Conservation (phyloP, 2,113 vertebrate species). For the Uropsilus gracilis region DNA sequence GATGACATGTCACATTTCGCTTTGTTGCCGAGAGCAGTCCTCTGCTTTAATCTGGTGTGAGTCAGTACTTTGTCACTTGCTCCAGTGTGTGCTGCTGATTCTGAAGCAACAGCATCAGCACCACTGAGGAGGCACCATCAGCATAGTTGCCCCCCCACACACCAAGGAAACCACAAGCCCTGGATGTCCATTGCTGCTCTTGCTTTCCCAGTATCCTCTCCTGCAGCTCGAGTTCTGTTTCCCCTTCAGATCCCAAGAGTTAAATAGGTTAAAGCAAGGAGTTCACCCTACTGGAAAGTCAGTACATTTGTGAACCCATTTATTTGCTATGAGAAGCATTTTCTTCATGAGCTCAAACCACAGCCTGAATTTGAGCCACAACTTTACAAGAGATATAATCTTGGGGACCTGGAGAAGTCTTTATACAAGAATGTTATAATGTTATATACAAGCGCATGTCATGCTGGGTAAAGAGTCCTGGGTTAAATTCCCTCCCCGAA, state of each 20-base stretch:
- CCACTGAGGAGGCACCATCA: not conserved
- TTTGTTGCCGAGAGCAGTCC: not conserved
- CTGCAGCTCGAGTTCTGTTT: not conserved
- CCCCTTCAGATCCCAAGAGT: not conserved
- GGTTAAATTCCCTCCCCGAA: not conserved
- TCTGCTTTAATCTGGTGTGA: not conserved
- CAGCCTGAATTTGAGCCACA: not conserved
- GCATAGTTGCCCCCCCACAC: not conserved
- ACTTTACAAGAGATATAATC: no score
- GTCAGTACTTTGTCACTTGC: not conserved
- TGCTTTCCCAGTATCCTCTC: not conserved
- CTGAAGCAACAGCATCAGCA: not conserved
- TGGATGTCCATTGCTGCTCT: no score
- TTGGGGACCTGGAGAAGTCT: not conserved
- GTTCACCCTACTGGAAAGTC: not conserved
- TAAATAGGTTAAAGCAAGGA: not conserved
- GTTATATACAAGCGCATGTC: not conserved
- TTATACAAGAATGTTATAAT: not conserved
- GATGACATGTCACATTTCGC: not conserved
- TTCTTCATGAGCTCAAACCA: not conserved
- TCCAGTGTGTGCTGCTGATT: not conserved
- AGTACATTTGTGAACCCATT: not conserved
- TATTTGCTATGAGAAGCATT: not conserved
- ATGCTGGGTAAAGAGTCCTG: not conserved
- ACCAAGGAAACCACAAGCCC: not conserved